Percentiles rank a stretch among this genome's conserved stretches.
phyloP scores from a whole-genome alignment of 2,113 vertebrate species.

The Prunella fulvescens region DNA sequence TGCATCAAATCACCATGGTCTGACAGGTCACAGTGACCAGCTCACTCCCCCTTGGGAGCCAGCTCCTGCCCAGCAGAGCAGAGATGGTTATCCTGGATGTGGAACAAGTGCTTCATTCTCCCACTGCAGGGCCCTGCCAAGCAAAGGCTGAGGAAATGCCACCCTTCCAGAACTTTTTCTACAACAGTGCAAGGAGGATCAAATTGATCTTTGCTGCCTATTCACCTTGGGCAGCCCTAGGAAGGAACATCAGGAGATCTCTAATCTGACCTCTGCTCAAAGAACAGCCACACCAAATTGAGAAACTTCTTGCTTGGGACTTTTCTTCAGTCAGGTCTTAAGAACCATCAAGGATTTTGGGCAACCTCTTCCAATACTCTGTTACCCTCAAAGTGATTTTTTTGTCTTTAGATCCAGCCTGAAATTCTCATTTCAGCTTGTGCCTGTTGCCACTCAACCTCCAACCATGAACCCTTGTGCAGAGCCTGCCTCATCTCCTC shows the following conservation, averaged over 20 bases:
- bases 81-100: neutral
- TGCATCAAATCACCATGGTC: neutral
- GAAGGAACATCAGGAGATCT: neutral
- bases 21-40: neutral
- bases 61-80: neutral
- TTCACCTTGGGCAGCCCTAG: neutral
- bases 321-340: neutral
- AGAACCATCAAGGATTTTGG: neutral
- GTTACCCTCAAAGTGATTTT: neutral
- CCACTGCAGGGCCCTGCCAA: neutral
- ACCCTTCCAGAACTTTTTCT: neutral
- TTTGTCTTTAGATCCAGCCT: neutral
- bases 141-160: neutral
- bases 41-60: neutral
- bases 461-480: rapidly evolving
- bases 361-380: neutral
- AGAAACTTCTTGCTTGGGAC: neutral
- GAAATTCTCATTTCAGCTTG: neutral
- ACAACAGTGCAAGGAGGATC: neutral
- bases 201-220: neutral
- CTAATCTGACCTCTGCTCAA: neutral
- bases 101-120: neutral
- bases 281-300: neutral
- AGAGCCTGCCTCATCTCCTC: neutral
- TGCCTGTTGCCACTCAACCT: too few relatives aligned